Base-by-base conservation (phyloP, 1,140 invertebrate species). In the Bombus impatiens region DNA sequence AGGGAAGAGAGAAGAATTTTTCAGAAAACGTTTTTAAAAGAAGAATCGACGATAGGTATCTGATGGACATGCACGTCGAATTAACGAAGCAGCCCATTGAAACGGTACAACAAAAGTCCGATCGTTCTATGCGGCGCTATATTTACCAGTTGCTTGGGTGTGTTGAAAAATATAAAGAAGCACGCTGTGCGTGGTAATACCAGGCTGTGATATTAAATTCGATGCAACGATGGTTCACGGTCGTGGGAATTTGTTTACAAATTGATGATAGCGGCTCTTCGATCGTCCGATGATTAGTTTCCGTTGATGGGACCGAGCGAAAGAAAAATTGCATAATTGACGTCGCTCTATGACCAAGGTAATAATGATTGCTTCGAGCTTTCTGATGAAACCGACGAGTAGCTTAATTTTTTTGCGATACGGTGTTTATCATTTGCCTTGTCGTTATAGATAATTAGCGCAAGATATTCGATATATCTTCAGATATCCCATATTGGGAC, bases 91-190 rank as follows among this genome's bases (percentile, higher is more conserved):
- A 12, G 28, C 71, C 12, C 35, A 35, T 70, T 70, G n/a, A 59
- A 59, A 71, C 35, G 18, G 3, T 13, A 3, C 47, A 44, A 79
- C 62, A 71, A 84, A 70, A 71, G 76, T 79, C 15, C 70, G n/a
- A 62, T n/a, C 28, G 22, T 70, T 67, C 71, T 35, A 71, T 6
- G 32, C 8, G 10, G 22, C 9, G 67, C 1, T 79, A 53, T 84
- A 62, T 84, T 84, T 72, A 22, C 47, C 47, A 71, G 67, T 25
- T 10, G 13, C n/a, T 40, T n/a, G 28, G 74, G 9, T 84, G 77
- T 79, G 62, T 80, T 72, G 53, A 47, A 72, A 79, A 59, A 62
- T 80, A 72, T 37, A 59, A 70, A 62, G 40, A 79, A 15, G 6
- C 72, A 40, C 25, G 42, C 13, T 22, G n/a, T 35, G 68, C 18